Evolutionary conservation across 1,140 invertebrate genomes (phyloP).

Genomic region (Mycetomoellerius zeteki): DNA sequence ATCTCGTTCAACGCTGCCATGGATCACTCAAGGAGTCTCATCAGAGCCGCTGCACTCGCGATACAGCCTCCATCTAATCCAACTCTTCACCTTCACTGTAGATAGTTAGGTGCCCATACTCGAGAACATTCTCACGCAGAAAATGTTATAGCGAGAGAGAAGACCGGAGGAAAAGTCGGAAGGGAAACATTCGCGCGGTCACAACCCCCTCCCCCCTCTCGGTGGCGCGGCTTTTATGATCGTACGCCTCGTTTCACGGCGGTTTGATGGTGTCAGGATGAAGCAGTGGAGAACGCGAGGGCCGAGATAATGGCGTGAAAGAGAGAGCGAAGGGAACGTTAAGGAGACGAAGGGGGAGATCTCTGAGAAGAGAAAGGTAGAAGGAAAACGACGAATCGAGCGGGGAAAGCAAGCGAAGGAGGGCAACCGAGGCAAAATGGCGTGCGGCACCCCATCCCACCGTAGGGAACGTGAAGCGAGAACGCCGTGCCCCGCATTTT

Average conservation of each 20-base stretch:
- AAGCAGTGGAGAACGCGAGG: conserved; percentile 61
- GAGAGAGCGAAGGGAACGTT: not conserved
- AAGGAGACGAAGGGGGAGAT: conserved; percentile 17
- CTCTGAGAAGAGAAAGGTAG: conserved; percentile 21
- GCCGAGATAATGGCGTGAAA: conserved; percentile 51
- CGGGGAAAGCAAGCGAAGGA: conserved; percentile 1
- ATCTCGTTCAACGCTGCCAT: not conserved
- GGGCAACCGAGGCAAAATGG: conserved; percentile 56
- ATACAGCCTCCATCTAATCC: conserved; percentile 6
- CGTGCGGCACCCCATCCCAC: conserved; percentile 19
- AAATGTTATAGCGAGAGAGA: not conserved
- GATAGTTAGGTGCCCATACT: not conserved
- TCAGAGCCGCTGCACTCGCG: not conserved
- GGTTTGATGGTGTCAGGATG: conserved; percentile 70
- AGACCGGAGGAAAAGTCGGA: not conserved
- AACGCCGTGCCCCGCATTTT: conserved; percentile 71
- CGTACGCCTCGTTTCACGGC: conserved; percentile 69
- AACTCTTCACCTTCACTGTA: not conserved
- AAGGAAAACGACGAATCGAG: conserved; percentile 7
- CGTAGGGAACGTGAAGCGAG: conserved; percentile 44
- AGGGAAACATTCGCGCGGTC: not conserved
- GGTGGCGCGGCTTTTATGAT: conserved; percentile 61
- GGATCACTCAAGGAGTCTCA: conserved; percentile 13
- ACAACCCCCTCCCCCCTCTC: not conserved
- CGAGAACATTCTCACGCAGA: conserved; percentile 24